A percentile compares a stretch with the other conserved stretches of the same genome.
These are phyloP conservation scores for Bradynema listronoti DNA, from an alignment of 1,140 invertebrate genomes.

Conservation along the genomic window DNA sequence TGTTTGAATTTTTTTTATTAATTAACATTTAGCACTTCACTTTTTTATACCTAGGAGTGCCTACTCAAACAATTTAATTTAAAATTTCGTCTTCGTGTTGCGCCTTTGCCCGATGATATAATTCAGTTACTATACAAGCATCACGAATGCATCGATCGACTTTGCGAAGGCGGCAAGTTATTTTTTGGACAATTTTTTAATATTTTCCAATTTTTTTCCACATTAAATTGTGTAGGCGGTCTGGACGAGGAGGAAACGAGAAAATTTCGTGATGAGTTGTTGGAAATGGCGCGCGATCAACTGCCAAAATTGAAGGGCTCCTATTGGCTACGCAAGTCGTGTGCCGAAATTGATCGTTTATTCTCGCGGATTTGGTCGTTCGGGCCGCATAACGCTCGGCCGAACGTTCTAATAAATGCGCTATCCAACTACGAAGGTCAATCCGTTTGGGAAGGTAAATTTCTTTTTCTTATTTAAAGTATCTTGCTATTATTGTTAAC, in stretches of 20 bases:
- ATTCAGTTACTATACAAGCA: slow-evolving; percentile 76
- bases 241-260: not conserved
- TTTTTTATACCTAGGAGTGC: slow-evolving; percentile 61
- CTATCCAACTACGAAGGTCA: slow-evolving; percentile 59
- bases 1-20: not conserved
- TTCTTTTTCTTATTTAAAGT: not conserved
- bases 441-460: slow-evolving; percentile 59
- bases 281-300: slow-evolving; percentile 66
- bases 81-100: slow-evolving; percentile 70
- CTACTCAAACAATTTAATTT: slow-evolving; percentile 69
- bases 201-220: slow-evolving; percentile 4
- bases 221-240: slow-evolving; percentile 5
- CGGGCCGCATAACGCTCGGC: slow-evolving; percentile 78
- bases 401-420: slow-evolving; percentile 78
- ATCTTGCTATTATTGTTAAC: too few relatives aligned
- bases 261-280: slow-evolving; percentile 61
- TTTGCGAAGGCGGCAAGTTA: slow-evolving; percentile 66
- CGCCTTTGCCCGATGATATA: slow-evolving; percentile 71
- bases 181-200: slow-evolving; percentile 48
- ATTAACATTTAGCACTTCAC: not conserved
- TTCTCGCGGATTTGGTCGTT: slow-evolving; percentile 78
- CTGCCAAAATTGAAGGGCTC: slow-evolving; percentile 63
- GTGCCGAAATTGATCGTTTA: slow-evolving; percentile 63
- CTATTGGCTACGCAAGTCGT: slow-evolving; percentile 52
- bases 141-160: slow-evolving; percentile 68